Base-by-base conservation (phyloP, 2,888 invertebrate genomes). In the Mesorhabditis belari region DNA sequence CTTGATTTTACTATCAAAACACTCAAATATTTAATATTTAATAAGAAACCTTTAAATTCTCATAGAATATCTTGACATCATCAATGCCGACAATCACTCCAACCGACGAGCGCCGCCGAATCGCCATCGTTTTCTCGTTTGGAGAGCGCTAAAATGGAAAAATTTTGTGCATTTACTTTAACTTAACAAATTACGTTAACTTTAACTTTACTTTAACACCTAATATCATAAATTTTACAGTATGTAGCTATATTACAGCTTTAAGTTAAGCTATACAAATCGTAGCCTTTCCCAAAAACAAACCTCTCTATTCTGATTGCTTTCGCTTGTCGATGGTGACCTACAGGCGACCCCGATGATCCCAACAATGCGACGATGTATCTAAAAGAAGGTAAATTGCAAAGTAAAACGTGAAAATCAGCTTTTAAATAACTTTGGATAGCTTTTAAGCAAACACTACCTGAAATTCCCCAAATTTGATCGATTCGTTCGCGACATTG, bases 291-390 rank as follows among this genome's bases (percentile, higher is more conserved):
- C n/a, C n/a, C n/a, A n/a, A n/a, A n/a, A n/a, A n/a, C n/a, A n/a
- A n/a, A n/a, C 23, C 51, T 51, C 51, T 19, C n/a, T 29, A 17
- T 17, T 9, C 27, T 27, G n/a, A 19, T 55, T 3, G 5, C 23
- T 5, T 25, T 21, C 3, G 23, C 54, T n/a, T n/a, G 63, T 63
- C 4, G 60, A 60, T 23, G 60, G 57, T 17, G 50, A 50, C 12
- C 44, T 63, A 58, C 70, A 74, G 4, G 70, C 76, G 0, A 79
- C 71, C 25, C 75, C 77, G 12, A 79, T 63, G 19, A 79, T 63
- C 0, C 76, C 77, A 55, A 78, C 76, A 3, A 77, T 63, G 55
- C 73, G 69, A 2, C 78, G 73, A 58, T 77, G 74, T 27, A 71
- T 65, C 77, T 77, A 35, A 54, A 70, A 62, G 49, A 24, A 17